Evolutionary conservation across 1,140 invertebrate genomes (phyloP).

Genomic region (Psix sp.): DNA sequence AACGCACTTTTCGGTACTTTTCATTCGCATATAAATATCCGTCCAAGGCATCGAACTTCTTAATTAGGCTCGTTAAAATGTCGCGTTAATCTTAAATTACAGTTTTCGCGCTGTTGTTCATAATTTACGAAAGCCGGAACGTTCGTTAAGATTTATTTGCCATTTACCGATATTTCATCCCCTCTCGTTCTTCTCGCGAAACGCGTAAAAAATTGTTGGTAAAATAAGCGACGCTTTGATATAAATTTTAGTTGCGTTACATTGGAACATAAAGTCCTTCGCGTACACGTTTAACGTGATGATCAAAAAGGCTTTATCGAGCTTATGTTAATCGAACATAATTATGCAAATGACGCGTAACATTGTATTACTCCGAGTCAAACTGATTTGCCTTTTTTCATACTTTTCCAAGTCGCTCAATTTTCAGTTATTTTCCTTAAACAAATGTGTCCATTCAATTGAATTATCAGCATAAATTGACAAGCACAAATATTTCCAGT

Average conservation of each 20-base stretch:
- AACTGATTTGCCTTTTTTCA: no score
- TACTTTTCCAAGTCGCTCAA: no score
- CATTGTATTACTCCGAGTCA: conserved; percentile 21
- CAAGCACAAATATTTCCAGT: no score
- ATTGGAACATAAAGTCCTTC: conserved; percentile 20
- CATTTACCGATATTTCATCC: conserved; percentile 55
- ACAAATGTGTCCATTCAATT: no score
- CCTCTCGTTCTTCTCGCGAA: no score
- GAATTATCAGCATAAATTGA: no score
- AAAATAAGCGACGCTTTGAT: conserved; percentile 29
- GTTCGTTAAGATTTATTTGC: conserved; percentile 31
- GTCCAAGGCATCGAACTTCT: conserved; percentile 40
- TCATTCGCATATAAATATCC: conserved; percentile 48
- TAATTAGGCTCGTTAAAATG: conserved; percentile 55
- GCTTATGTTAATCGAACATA: conserved; percentile 34
- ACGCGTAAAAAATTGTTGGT: background rate
- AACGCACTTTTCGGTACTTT: background rate
- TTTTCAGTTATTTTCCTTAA: no score
- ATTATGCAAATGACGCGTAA: conserved; percentile 34
- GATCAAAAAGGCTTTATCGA: conserved; percentile 35
- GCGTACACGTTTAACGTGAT: conserved; percentile 15
- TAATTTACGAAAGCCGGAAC: conserved; percentile 41
- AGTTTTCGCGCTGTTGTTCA: conserved; percentile 41
- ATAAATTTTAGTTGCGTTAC: conserved; percentile 40
- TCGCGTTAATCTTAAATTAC: conserved; percentile 56